Percentiles rank a stretch among this genome's conserved stretches.
These are phyloP conservation scores for Hydractinia symbiolongicarpus DNA, from an alignment of 30 jellyfish, hydroid and myxozoan genomes.

Conservation along the genomic window DNA sequence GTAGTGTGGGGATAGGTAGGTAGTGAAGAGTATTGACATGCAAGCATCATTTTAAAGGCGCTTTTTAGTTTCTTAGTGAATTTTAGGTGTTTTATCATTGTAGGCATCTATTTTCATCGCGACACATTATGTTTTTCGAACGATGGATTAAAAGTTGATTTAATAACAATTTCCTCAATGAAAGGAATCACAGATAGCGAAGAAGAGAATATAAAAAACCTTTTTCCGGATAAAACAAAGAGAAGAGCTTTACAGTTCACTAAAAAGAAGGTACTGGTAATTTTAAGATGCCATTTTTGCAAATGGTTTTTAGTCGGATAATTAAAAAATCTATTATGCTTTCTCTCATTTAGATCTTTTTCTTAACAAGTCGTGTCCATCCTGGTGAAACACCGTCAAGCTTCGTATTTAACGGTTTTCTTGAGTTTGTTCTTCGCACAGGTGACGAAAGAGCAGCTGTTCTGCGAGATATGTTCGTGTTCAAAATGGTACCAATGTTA, in stretches of 20 bases:
- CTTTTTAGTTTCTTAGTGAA: too few relatives aligned
- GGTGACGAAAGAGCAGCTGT: conserved; percentile 65
- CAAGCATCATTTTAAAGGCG: too few relatives aligned
- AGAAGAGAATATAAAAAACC: conserved; percentile 42
- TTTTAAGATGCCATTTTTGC: neutral
- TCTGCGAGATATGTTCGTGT: conserved; percentile 55
- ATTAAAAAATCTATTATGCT: neutral
- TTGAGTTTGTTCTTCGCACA: conserved; percentile 52
- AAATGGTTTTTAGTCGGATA: neutral
- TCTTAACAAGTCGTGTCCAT: conserved; percentile 87
- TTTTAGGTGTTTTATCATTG: too few relatives aligned
- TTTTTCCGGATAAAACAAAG: conserved; percentile 48
- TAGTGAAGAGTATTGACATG: too few relatives aligned
- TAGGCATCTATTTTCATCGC: conserved; percentile 69
- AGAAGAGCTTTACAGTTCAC: conserved; percentile 37
- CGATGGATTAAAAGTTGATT: conserved; percentile 68
- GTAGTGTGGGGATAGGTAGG: too few relatives aligned
- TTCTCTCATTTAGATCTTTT: conserved; percentile 45
- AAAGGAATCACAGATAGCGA: conserved; percentile 34
- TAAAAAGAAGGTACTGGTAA: conserved; percentile 45
- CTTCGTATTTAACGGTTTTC: conserved; percentile 85
- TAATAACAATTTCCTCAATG: conserved; percentile 61
- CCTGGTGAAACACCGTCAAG: conserved; percentile 97
- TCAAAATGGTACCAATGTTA: conserved; percentile 82
- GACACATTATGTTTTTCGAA: conserved; percentile 60